Evolutionary conservation across 1,140 invertebrate species (phyloP), one percentile per base, ranked within the genome.

Genomic region (Atta cephalotes): DNA sequence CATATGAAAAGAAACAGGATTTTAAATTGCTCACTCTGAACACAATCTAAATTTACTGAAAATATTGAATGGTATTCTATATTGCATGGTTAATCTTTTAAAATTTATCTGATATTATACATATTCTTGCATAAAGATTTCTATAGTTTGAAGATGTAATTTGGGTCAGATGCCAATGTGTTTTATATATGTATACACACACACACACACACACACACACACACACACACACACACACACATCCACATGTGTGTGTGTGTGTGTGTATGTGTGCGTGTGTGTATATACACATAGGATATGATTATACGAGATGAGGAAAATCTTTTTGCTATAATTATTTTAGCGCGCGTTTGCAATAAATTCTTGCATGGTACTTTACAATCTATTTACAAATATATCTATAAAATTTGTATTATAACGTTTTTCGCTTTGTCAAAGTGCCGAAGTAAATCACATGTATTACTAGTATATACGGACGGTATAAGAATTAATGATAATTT

Each of bases 341-440:
- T 31, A 60, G 12, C 58, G 68, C 39, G 63, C 31, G 45, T n/a
- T 72, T 53, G 9, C 16, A 12, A 39, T 53, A 56, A 70, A 31
- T 45, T 81, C 21, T 70, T 21, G 31, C 31, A 71, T 14, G 18
- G 21, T 49, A 74, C 14, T 70, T 81, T 70, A 74, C 7, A 74
- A 62, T 51, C 28, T 49, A 51, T 39, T 74, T 74, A 84, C n/a
- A 3, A 80, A n/a, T 58, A 84, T 18, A 74, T 60, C 18, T 84
- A 84, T 84, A 84, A 84, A 84, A 84, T 81, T 58, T 53, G 21
- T 78, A 35, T 68, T 53, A 21, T 39, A 68, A 80, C 39, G 56
- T 62, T 82, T 25, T 72, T 35, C 9, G 53, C 18, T 60, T 82
- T 62, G 35, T 28, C 63, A 49, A 39, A 56, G 49, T 62, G 78